These are phyloP conservation scores for Dioctria linearis DNA, from an alignment of 2,888 invertebrate genomes.

Conservation along the genomic window DNA sequence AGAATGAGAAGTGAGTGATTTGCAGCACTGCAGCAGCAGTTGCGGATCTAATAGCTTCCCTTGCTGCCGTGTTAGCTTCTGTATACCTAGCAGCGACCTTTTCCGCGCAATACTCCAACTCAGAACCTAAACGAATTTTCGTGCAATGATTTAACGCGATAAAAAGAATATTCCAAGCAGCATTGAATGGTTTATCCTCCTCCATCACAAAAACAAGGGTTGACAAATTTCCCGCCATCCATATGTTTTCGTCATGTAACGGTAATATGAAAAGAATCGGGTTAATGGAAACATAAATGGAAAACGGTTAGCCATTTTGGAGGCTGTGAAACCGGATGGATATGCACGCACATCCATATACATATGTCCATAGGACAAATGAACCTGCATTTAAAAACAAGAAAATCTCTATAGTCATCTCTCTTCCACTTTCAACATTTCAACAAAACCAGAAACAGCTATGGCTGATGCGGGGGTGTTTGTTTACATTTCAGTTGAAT, in stretches of 20 bases:
- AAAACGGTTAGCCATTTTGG: conserved; percentile 48
- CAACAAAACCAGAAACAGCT: no score
- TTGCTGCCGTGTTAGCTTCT: not conserved
- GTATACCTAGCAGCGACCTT: conserved; percentile 4
- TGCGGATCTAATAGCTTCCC: no score
- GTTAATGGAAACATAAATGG: conserved; percentile 36
- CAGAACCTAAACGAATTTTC: conserved; percentile 59
- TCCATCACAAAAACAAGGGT: conserved; percentile 21
- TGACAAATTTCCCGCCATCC: conserved; percentile 16
- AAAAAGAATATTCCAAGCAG: conserved; percentile 55
- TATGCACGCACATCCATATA: not conserved
- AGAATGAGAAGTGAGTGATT: no score
- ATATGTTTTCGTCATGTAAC: conserved; percentile 6
- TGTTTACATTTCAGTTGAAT: not conserved
- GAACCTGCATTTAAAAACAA: not conserved
- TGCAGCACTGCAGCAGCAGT: no score
- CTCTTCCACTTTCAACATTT: not conserved
- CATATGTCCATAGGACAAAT: no score
- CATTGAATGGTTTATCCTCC: conserved; percentile 26
- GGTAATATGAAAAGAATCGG: conserved; percentile 38
- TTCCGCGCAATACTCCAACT: not conserved
- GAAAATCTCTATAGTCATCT: not conserved
- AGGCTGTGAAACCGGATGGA: conserved; percentile 30
- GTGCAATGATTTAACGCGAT: conserved; percentile 60
- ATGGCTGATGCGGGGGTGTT: no score